These are phyloP conservation scores for Pseudopipra pipra DNA, from an alignment of 2,113 vertebrate species.

Conservation along the genomic window DNA sequence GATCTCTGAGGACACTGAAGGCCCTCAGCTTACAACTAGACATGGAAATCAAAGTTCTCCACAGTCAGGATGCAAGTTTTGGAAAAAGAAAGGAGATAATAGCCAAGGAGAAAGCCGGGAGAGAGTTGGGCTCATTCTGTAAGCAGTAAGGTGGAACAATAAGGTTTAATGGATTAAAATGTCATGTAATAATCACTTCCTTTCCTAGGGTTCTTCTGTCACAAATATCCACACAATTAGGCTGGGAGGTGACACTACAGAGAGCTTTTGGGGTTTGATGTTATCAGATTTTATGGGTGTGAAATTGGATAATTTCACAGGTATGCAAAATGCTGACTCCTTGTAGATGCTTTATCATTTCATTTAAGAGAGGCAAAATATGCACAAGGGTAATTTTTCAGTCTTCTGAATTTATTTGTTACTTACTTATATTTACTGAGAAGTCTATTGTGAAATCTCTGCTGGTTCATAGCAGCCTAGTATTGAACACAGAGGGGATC, in stretches of 20 bases:
- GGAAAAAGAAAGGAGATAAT: neutral
- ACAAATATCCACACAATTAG: neutral
- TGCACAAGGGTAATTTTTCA: neutral
- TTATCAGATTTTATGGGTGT: neutral
- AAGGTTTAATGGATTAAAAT: constrained; percentile 34
- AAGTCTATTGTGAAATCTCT: neutral
- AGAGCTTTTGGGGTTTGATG: neutral
- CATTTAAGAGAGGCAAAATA: neutral
- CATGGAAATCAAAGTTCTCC: neutral
- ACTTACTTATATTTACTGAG: neutral
- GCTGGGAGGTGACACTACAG: neutral
- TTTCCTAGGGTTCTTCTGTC: neutral
- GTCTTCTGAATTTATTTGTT: neutral
- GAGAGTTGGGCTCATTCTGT: constrained; percentile 27
- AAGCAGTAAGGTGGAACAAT: constrained; percentile 12
- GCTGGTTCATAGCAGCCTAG: neutral
- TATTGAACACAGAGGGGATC: neutral
- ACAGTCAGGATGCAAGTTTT: neutral
- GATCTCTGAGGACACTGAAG: neutral
- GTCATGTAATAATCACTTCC: constrained; percentile 15
- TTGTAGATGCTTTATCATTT: neutral
- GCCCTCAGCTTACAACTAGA: neutral
- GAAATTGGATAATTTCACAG: neutral
- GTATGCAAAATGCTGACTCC: neutral
- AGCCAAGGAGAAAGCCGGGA: neutral